Base-by-base conservation (phyloP, 1,140 invertebrate species). In the Scaptomyza pallida region DNA sequence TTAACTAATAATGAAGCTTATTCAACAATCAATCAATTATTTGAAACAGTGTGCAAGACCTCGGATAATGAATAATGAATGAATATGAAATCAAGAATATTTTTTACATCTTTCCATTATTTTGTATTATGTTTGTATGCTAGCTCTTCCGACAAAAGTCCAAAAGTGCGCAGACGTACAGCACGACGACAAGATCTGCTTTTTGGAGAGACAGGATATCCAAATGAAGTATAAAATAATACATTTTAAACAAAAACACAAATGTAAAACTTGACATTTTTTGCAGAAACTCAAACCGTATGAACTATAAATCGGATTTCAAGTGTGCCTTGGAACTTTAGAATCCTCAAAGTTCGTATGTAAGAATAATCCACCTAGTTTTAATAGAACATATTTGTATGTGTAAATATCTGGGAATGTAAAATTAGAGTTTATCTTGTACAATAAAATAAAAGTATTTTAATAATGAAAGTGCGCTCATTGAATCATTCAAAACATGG, bases 131-230 rank as follows among this genome's bases (percentile, higher is more conserved):
- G 44, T 75, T 61, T 51, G 10, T 30, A 71, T 43, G n/a, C 48
- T 65, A 76, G 73, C n/a, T 68, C 47, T 15, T 45, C 52, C 33
- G 76, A 75, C 13, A 91, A 90, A 55, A 92, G 90, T 50, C 92
- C 93, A 47, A 95, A 96, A 92, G 93, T 94, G 17, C 92, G 95
- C 40, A 91, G 94, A 76, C 92, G 94, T 72, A 95, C 95, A 35
- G 93, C 94, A 15, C 93, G 94, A 55, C 93, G 94, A 0, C 93
- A 94, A 64, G 95, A 96, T 79, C 90, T 96, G 45, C 91, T 96
- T 21, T 96, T 94, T 86, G 94, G 94, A 26, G 78, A 71, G 23
- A 35, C 17, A n/a, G 55, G 43, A 15, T 61, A 15, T 37, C 33
- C 41, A 9, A 44, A 43, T 16, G 19, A 26, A 55, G 52, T 55